A percentile compares a stretch with the other conserved stretches of the same genome.
Evolutionary conservation across 2,113 vertebrate genomes (phyloP).

Genomic region (Campylomormyrus tamandua): DNA sequence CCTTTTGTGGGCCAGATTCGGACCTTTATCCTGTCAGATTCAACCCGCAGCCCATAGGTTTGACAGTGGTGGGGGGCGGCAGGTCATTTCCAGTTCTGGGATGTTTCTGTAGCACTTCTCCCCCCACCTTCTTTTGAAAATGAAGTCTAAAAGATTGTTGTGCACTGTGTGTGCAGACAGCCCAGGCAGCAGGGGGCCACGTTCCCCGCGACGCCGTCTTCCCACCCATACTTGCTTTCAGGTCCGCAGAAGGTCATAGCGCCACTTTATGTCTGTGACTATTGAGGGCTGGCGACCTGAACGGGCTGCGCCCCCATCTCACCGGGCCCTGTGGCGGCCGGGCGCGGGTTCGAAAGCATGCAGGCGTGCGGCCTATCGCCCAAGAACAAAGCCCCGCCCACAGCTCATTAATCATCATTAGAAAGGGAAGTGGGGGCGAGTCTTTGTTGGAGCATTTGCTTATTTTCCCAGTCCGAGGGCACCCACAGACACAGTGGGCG

Average conservation of each 20-base stretch:
- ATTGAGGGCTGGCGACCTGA: not conserved
- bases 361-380: not conserved
- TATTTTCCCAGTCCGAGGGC: not conserved
- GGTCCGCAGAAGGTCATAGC: not conserved
- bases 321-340: too few species aligned
- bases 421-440: not conserved
- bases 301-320: not conserved
- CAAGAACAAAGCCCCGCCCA: not conserved
- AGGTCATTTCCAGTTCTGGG: not conserved
- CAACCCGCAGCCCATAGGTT: not conserved
- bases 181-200: not conserved
- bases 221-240: not conserved
- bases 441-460: not conserved
- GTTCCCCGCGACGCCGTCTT: not conserved
- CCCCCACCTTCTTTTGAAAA: not conserved
- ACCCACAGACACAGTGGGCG: not conserved
- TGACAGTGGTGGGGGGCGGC: not conserved
- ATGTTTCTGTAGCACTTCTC: not conserved
- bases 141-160: not conserved
- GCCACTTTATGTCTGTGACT: not conserved
- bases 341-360: not conserved
- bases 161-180: not conserved
- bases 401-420: not conserved
- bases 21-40: not conserved
- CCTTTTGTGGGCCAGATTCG: not conserved